These are phyloP conservation scores for Xylophagus ater DNA, from an alignment of 2,888 invertebrate species.

Conservation along the genomic window DNA sequence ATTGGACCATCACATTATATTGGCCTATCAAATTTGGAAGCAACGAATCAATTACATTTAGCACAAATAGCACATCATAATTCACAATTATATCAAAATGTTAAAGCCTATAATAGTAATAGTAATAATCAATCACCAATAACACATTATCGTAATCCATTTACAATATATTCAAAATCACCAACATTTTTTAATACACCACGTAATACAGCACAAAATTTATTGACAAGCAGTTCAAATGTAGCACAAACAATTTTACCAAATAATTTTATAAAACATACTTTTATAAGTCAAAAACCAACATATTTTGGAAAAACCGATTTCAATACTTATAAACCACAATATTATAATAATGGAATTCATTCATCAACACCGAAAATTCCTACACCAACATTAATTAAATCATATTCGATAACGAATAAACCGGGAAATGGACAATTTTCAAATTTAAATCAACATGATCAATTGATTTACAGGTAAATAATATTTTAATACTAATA, in stretches of 20 bases:
- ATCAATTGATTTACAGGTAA: too few species aligned
- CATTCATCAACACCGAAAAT: slow-evolving; percentile 12
- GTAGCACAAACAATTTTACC: slow-evolving; percentile 15
- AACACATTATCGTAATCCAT: slow-evolving; percentile 15
- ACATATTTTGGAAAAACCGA: slow-evolving; percentile 13
- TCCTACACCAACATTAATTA: slow-evolving; percentile 3
- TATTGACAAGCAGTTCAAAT: slow-evolving; percentile 14
- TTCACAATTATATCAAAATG: slow-evolving; percentile 16
- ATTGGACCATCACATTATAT: slow-evolving; percentile 11
- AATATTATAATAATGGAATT: slow-evolving; percentile 14
- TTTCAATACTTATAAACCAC: slow-evolving; percentile 4
- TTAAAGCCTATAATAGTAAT: slow-evolving; percentile 15
- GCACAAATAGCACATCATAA: slow-evolving; percentile 18
- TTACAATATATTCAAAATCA: slow-evolving; percentile 11
- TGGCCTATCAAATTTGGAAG: slow-evolving; percentile 13
- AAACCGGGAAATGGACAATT: too few species aligned
- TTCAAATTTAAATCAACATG: too few species aligned
- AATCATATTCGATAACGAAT: too few species aligned
- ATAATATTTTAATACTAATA: too few species aligned
- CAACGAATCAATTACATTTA: slow-evolving; percentile 14
- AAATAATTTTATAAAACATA: slow-evolving; percentile 8
- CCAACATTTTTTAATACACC: neutral
- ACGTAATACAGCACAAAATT: slow-evolving; percentile 7
- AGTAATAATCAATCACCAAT: too few species aligned
- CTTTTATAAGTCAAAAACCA: slow-evolving; percentile 10